Evolutionary conservation across 2,113 vertebrate genomes (phyloP), one percentile per base, ranked within the genome.

Genomic region (Stegastes partitus): DNA sequence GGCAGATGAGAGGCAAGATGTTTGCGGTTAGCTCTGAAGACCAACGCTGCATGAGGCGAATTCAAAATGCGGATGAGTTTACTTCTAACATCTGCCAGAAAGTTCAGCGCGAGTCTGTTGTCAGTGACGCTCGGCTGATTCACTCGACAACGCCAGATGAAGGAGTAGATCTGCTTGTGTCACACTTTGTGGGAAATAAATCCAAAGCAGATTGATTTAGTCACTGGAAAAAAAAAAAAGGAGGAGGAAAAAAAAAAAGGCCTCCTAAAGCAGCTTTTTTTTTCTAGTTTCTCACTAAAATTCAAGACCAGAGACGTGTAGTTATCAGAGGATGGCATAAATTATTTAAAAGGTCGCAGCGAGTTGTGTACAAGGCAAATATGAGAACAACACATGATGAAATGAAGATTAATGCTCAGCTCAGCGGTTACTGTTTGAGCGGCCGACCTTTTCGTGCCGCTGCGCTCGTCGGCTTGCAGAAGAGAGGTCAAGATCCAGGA

Each of bases 1-100:
- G 85, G 80, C 75, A 82, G 86, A 92, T 85, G 86, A 90, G 82
- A 84, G 73, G 44, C 62, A 18, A 78, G 81, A 88, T 82, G 88
- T 84, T 82, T 71, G 70, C 14, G 74, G 86, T 74, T 77, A 51
- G 51, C 84, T 66, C 56, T 8, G 74, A 65, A 59, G 85, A 87
- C 84, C 78, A 82, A 82, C 63, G 18, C 73, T 2, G 19, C 79
- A 56, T 7, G 82, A 79, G 58, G 63, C 39, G 15, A 72, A 64
- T 71, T 72, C 34, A 58, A 57, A 80, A 66, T 1, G 4, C 64
- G 6, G 47, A 26, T 3, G 4, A 31, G 6, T 81, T 82, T 50
- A 31, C 45, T 72, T 56, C 44, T 39, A 67, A 45, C 59, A 39
- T 80, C 44, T 47, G 73, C 62, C 56, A 61, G 57, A 53, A 71